phyloP scores from a whole-genome alignment of 2,797 vertebrate genomes.

The Monodelphis domestica region DNA sequence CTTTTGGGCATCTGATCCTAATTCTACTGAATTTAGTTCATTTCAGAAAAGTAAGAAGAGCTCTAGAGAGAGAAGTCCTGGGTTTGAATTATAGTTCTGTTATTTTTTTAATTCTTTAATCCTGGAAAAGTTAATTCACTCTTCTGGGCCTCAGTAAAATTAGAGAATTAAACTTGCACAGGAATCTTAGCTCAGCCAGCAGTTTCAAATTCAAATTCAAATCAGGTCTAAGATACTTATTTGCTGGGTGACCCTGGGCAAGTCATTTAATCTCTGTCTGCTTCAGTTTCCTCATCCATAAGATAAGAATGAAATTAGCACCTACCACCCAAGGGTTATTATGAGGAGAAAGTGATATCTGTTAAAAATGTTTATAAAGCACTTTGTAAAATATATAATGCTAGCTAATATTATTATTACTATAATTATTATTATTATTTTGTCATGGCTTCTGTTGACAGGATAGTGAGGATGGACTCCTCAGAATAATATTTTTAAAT shows the following conservation, averaged over 20 bases:
- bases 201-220: too few species aligned
- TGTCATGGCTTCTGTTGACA: not conserved
- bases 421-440: too few species aligned
- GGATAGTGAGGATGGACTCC: not conserved
- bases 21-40: not conserved
- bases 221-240: not conserved
- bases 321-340: not conserved
- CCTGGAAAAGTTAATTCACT: not conserved
- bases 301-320: not conserved
- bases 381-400: not conserved
- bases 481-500: not conserved
- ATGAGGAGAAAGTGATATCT: not conserved
- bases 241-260: not conserved
- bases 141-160: not conserved
- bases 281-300: not conserved
- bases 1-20: not conserved
- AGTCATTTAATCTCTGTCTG: not conserved
- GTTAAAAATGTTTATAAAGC: not conserved
- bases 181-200: not conserved
- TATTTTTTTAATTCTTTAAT: not conserved
- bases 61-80: not conserved
- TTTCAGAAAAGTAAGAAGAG: not conserved
- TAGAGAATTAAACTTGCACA: not conserved
- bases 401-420: too few species aligned
- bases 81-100: not conserved